Base-by-base conservation (phyloP, 2,888 invertebrate species). In the Pinctada fucata region DNA sequence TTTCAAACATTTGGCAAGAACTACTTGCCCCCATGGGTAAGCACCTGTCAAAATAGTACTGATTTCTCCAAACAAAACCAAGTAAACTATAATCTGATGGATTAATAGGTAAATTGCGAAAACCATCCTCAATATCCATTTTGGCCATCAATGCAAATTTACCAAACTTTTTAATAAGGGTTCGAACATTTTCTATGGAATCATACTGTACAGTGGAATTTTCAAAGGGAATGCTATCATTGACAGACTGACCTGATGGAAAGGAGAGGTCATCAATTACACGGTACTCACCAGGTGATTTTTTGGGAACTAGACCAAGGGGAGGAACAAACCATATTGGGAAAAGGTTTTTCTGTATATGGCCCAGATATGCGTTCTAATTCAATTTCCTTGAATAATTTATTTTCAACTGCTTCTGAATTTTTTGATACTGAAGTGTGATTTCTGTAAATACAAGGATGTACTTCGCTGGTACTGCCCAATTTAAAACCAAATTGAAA, bases 121-220 rank as follows among this genome's bases (percentile, higher is more conserved):
- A 76, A n/a, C 72, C 79, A 72, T 76, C 73, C 51, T 79, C 65
- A 73, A 72, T 76, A 45, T 76, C 79, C 6, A 76, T 31, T 13
- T 76, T 73, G 47, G 76, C 76, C 75, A 76, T 79, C n/a, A 79
- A 51, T 50, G 67, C 72, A n/a, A 47, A 47, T 16, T n/a, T 10
- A 13, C 78, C 74, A 74, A 66, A 31, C 5, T 49, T 48, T 50
- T 66, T 65, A 8, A 74, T 67, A 13, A 74, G 31, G 3, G 65
- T n/a, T 13, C 65, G 50, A 16, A 74, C 49, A 1, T 31, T 65
- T 49, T 66, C 66, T 48, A 72, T 64, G 52, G 16, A 64, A 4
- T 64, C 58, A 63, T 72, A 72, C 2, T 8, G 2, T 2, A 63
- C 48, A 4, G 45, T n/a, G n/a, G n/a, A n/a, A n/a, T n/a, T n/a